Conservation (phyloP, 1,140 invertebrate species). For the Ceratosolen solmsi region DNA sequence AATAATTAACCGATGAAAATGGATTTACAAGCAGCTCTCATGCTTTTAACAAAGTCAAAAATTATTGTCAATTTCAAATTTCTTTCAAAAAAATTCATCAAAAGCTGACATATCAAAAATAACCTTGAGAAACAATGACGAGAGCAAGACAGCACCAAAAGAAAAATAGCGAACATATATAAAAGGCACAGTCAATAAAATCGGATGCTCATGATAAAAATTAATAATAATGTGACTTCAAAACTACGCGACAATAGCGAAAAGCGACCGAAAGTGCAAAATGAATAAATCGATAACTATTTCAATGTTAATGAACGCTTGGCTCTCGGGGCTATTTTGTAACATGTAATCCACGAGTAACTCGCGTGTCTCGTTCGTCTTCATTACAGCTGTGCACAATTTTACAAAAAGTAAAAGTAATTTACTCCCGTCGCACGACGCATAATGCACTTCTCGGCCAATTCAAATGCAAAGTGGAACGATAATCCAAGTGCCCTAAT, state of each 20-base stretch:
- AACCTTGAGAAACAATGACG: conserved; percentile 30
- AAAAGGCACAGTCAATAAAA: background rate
- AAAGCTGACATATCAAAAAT: conserved; percentile 40
- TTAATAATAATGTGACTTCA: too few relatives aligned
- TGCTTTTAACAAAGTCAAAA: background rate
- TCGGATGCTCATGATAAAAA: background rate
- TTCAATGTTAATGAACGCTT: background rate
- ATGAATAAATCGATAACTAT: background rate
- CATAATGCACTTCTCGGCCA: too few relatives aligned
- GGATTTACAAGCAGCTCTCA: background rate
- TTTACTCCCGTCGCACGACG: too few relatives aligned
- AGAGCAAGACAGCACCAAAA: conserved; percentile 13
- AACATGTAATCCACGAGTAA: too few relatives aligned
- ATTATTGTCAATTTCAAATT: conserved; percentile 5
- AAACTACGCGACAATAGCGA: background rate
- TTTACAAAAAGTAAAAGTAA: too few relatives aligned
- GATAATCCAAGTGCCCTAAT: too few relatives aligned
- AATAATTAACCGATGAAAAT: conserved; percentile 11
- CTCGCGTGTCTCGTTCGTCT: background rate
- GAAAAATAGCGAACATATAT: background rate
- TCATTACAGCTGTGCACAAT: conserved; percentile 1
- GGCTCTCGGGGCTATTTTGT: background rate
- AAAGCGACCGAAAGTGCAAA: background rate
- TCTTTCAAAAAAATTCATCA: conserved; percentile 17
- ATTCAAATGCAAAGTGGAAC: too few relatives aligned